Base-by-base conservation (phyloP, 2,113 vertebrate genomes). In the Stegastes partitus region DNA sequence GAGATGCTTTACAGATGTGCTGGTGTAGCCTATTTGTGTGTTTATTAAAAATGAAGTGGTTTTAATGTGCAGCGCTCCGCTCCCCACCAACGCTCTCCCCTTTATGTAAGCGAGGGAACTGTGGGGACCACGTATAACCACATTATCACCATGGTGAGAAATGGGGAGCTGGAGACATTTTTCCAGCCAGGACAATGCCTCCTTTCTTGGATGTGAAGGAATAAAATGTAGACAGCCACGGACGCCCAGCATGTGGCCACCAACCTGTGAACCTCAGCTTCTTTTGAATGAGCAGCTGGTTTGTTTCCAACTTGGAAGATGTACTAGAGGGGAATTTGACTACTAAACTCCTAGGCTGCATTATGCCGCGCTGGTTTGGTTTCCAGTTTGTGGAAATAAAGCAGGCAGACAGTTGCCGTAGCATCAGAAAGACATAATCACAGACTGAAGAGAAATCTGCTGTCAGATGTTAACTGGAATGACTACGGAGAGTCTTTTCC, bases 81-180 rank as follows among this genome's bases (percentile, higher is more conserved):
- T 34, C 8, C 31, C 31, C 31, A 34, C 31, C 31, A 34, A 34
- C 7, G 31, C 31, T 34, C 31, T 42, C 55, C 15, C 26, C 54
- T 5, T 79, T 74, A 37, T 42, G 45, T 42, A 63, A 80, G 57
- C 5, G 19, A 39, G 5, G 55, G 73, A 62, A 19, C 42, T 34
- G 7, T 68, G 57, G 50, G 70, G 69, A 65, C 44, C 71, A 64
- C 37, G 23, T 82, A 62, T 63, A 83, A 77, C 70, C 50, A 63
- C 71, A 77, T 84, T 77, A 79, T 90, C 82, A 72, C 88, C 84
- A 89, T 77, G 70, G 88, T 87, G 78, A 85, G 51, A 78, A 78
- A 71, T 45, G 18, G 25, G 66, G 66, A 53, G 69, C 65, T 49
- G 39, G 53, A 50, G 65, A 72, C 51, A 71, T 83, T 49, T 78